These are phyloP conservation scores for Sphecodes monilicornis DNA, from an alignment of 2,888 invertebrate species.

Conservation along the genomic window DNA sequence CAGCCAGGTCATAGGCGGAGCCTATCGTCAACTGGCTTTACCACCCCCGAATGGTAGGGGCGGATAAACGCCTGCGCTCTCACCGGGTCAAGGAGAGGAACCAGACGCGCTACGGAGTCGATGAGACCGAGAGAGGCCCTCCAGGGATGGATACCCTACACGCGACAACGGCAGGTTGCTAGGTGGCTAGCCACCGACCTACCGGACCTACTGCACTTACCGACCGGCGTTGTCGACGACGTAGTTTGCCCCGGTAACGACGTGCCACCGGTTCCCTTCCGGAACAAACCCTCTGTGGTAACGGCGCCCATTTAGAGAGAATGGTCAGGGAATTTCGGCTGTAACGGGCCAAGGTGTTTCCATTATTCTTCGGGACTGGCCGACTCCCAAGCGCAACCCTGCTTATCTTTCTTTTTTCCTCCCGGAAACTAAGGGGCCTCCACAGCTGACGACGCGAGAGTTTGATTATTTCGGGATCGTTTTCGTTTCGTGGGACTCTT, in stretches of 20 bases:
- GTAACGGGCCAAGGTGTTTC: slow-evolving; percentile 58
- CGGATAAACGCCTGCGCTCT: slow-evolving; percentile 66
- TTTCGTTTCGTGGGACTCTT: neutral
- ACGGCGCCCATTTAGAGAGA: slow-evolving; percentile 64
- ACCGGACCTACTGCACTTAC: slow-evolving; percentile 73
- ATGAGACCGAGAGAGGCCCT: slow-evolving; percentile 8
- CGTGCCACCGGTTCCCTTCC: slow-evolving; percentile 75
- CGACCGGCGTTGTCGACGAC: slow-evolving; percentile 77
- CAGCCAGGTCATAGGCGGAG: slow-evolving; percentile 52
- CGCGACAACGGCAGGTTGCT: slow-evolving; percentile 63
- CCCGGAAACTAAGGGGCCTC: neutral
- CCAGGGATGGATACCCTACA: slow-evolving; percentile 30
- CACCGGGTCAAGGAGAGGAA: neutral
- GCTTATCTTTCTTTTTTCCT: neutral
- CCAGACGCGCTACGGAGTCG: slow-evolving; percentile 1
- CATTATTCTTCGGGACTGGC: slow-evolving; percentile 41
- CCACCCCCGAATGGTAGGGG: slow-evolving; percentile 61
- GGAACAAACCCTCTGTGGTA: slow-evolving; percentile 73
- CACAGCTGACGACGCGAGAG: neutral
- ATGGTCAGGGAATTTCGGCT: slow-evolving; percentile 65
- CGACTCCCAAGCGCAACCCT: neutral
- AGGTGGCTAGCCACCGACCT: slow-evolving; percentile 69
- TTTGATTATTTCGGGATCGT: neutral
- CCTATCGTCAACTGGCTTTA: neutral
- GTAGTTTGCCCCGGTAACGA: slow-evolving; percentile 78